Evolutionary conservation across 2,888 invertebrate genomes (phyloP), one percentile per base, ranked within the genome.

Genomic region (Drosophila koepferae): DNA sequence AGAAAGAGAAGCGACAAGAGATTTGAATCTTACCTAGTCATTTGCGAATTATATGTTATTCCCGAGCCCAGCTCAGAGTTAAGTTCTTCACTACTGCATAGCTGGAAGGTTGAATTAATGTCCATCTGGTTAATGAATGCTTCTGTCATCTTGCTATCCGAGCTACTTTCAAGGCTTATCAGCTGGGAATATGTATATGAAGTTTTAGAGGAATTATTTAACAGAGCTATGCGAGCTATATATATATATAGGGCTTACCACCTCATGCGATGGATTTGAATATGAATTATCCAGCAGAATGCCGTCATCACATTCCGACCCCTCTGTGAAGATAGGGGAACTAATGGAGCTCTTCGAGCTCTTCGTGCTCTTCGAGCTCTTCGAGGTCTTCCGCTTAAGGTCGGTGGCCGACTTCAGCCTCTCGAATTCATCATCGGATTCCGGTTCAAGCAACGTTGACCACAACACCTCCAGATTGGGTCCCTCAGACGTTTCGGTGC

Each of bases 1-100:
- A 14, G 14, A 3, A 14, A 36, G 18, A 36, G 18, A 7, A 18
- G 8, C 7, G 12, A 7, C 14, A 12, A 18, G 12, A 51, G 14
- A 51, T 18, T 18, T 51, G 18, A 16, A 20, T 40, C 60, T 10
- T 16, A 55, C 68, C 53, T 48, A n/a, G 14, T 9, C 6, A 36
- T 0, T 1, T 40, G n/a, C 4, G 34, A 55, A 12, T 8, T 10
- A 34, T 16, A 59, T 44, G 49, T 64, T 16, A 14, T 14, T 23
- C 4, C 28, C 3, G 68, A 60, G 28, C n/a, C 18, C 3, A 8
- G 0, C 2, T 4, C 0, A 0, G 34, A 51, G 28, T 28, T 28
- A 6, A 28, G 6, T 0, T 51, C 51, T 0, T 14, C 20, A 14
- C 51, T 36, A 8, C 3, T 14, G 2, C 3, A 8, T 3, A n/a